Base-by-base conservation (phyloP, 1,140 invertebrate species). In the Eumeta japonica region DNA sequence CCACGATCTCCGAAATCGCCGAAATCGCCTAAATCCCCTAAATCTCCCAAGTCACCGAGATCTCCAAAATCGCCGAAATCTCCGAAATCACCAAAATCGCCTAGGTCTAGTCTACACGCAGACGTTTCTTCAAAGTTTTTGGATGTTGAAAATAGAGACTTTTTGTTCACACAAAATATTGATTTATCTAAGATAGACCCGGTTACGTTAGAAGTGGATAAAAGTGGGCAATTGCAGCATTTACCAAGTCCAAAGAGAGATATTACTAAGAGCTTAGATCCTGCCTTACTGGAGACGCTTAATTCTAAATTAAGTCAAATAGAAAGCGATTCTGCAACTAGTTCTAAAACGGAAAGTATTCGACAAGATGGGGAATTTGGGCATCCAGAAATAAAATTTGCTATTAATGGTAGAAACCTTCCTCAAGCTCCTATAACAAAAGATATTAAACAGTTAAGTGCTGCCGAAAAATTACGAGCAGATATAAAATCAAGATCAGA, bases 271-370 rank as follows among this genome's bases (percentile, higher is more conserved):
- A 71, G 71, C 39, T 80, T 85, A 46, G 83, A 85, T 63, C 82
- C 83, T 12, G 75, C 76, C 10, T 60, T 84, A 16, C 58, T 85
- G 19, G 83, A 85, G 55, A 81, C 82, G 10, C 58, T 85, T 5
- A 85, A 83, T 60, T 83, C 81, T n/a, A 85, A 85, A 71, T 58
- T 85, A 2, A 84, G 82, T 52, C 83, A 84, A 62, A 85, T 85
- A 30, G 83, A 85, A 65, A 84, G 82, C 45, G 83, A 85, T 58
- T 84, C 82, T 1, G 82, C 82, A 0, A 84, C 83, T 2, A 84
- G 82, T 51, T 84, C 82, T 1, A 79, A 82, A 57, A 84, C 82
- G 2, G 82, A 85, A 38, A 83, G 82, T 50, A 73, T 83, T 44
- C 79, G 81, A 46, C 81, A 82, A 35, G 78, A 82, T 19, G 71